Evolutionary conservation across 1,140 invertebrate species (phyloP).

Genomic region (Steinernema feltiae): DNA sequence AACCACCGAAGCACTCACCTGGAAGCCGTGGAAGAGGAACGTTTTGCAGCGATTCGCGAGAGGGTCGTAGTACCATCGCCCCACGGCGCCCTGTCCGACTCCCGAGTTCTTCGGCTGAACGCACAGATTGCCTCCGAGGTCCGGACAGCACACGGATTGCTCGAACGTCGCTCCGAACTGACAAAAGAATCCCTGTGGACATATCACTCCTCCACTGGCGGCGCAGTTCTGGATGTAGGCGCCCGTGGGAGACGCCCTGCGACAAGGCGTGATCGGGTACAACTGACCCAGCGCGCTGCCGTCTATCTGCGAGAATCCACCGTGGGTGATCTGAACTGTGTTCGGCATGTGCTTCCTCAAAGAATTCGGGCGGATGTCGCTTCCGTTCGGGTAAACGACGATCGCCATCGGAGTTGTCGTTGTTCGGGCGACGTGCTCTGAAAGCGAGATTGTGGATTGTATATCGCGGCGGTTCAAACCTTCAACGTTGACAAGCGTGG

Average conservation of each 20-base stretch:
- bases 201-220: conserved; percentile 20
- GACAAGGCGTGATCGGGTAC: neutral
- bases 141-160: conserved; percentile 37
- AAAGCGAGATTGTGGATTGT: too few species aligned
- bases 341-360: neutral
- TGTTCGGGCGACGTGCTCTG: too few species aligned
- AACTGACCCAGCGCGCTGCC: neutral
- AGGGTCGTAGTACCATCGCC: conserved; percentile 38
- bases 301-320: neutral
- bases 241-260: neutral
- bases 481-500: neutral
- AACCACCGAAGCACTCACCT: conserved; percentile 18
- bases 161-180: conserved; percentile 30
- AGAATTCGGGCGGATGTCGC: neutral
- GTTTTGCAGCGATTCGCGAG: conserved; percentile 20
- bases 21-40: conserved; percentile 35
- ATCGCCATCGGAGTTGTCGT: neutral
- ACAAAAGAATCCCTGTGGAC: conserved; percentile 33
- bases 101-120: conserved; percentile 24
- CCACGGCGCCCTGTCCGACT: conserved; percentile 8
- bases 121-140: conserved; percentile 21
- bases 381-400: neutral
- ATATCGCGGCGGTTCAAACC: too few species aligned
- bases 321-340: neutral
- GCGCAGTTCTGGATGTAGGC: neutral